Base-by-base conservation (phyloP, 2,113 vertebrate species). In the Cyanoderma ruficeps region DNA sequence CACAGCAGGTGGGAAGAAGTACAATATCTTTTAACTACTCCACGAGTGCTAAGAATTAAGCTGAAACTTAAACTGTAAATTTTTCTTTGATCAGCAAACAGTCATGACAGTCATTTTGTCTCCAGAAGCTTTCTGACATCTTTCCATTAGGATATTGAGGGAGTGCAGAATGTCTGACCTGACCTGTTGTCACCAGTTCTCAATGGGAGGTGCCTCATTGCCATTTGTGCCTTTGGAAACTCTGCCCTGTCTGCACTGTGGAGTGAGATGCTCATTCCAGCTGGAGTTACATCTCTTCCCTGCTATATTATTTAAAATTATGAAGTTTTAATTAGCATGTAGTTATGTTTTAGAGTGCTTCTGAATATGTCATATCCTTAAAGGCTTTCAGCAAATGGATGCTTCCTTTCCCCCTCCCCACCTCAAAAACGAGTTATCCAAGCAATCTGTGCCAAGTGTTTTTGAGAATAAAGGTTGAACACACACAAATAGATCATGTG, bases 11-110 rank as follows among this genome's bases (percentile, higher is more conserved):
- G 60, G 91, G 87, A 97, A 90, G 52, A 91, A 60, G 52, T 76
- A 68, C 77, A 93, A 93, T 83, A 90, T 72, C 35, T 96, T 94
- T 93, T 86, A 92, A 80, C 82, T 63, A 79, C 76, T 96, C 64
- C 75, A 65, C 1, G 21, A 97, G 90, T 94, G 93, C 88, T 97
- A 97, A 96, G 71, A 93, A 88, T 56, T 76, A 76, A 65, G 74
- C 41, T 96, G 92, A 96, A 94, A 87, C 68, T 91, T 93, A 94
- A 92, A 91, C 61, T 60, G 53, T 71, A 91, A 77, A 27, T 71
- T 93, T 83, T 82, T 75, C 86, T 97, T 96, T 96, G 84, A 95
- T 95, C 90, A 80, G 76, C 30, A 94, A 95, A 84, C 46, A 94
- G 56, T 68, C 71, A 71, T 74, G 57, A 59, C 71, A 92, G 81